Evolutionary conservation across 2,888 invertebrate genomes (phyloP).

Genomic region (Clostera curtula): DNA sequence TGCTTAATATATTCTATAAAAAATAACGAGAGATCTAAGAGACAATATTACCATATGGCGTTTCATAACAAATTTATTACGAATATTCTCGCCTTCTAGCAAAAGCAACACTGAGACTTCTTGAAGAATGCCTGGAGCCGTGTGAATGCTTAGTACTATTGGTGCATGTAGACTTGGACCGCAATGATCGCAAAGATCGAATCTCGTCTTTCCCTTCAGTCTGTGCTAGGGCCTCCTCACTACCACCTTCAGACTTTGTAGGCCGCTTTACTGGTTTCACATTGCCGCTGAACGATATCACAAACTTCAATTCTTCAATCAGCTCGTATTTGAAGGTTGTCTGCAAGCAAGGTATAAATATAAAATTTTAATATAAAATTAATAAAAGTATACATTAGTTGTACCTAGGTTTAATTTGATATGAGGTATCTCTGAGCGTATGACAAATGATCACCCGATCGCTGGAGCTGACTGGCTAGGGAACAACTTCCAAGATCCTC

Average conservation of each 20-base stretch:
- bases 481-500: too few species aligned
- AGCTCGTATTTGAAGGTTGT: conserved; percentile 76
- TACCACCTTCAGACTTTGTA: conserved; percentile 37
- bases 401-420: too few species aligned
- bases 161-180: conserved; percentile 46
- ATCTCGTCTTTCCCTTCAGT: conserved; percentile 52
- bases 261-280: conserved; percentile 75
- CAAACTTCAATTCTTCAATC: conserved; percentile 78
- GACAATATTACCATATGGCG: too few species aligned
- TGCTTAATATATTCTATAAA: too few species aligned
- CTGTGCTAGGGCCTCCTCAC: conserved; percentile 47
- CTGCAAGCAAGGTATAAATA: conserved; percentile 34
- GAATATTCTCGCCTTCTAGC: conserved; percentile 48
- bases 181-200: conserved; percentile 43
- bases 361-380: too few species aligned
- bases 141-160: conserved; percentile 51
- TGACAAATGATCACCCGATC: too few species aligned
- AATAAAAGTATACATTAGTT: too few species aligned
- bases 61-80: conserved; percentile 19
- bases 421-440: too few species aligned
- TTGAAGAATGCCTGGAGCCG: conserved; percentile 50
- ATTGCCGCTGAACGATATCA: conserved; percentile 76
- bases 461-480: too few species aligned
- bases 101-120: conserved; percentile 54
- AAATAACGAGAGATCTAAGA: too few species aligned